Conservation (phyloP, 2,888 invertebrate genomes). For the Rhagophthalmus giganteus region DNA sequence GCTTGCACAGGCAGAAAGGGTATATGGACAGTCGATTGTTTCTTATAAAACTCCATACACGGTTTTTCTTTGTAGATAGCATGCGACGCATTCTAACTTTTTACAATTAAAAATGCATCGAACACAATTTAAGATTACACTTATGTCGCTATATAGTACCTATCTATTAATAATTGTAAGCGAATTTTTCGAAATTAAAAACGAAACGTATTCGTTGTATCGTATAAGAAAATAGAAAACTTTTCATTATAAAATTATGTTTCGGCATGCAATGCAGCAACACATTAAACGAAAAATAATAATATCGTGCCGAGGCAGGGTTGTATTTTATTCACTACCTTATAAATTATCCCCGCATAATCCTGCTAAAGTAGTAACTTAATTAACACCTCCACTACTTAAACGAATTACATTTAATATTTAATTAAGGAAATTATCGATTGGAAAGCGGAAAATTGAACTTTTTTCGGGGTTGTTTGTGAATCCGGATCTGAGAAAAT, state of each 20-base stretch:
- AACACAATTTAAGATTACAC: too few relatives aligned
- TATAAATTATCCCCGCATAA: not conserved
- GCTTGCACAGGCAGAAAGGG: constrained; percentile 39
- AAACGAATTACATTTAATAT: not conserved
- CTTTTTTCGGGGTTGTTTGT: too few relatives aligned
- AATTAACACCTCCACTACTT: not conserved
- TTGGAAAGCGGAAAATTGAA: too few relatives aligned
- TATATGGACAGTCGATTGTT: constrained; percentile 11
- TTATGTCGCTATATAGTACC: too few relatives aligned
- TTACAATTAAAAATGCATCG: too few relatives aligned
- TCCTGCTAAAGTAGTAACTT: not conserved
- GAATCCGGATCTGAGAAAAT: constrained; percentile 25
- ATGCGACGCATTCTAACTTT: too few relatives aligned
- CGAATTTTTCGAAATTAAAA: too few relatives aligned
- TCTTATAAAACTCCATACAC: constrained; percentile 3
- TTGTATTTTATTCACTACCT: not conserved
- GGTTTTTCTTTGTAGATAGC: too few relatives aligned
- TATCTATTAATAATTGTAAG: too few relatives aligned
- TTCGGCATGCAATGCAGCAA: not conserved
- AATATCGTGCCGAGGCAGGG: not conserved
- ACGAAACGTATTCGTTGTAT: too few relatives aligned
- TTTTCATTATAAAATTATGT: not conserved
- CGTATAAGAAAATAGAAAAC: not conserved
- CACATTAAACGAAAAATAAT: not conserved
- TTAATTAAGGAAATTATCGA: not conserved